Percentiles rank a stretch among this genome's conserved stretches.
Evolutionary conservation across 2,888 invertebrate genomes (phyloP).

Genomic region (Volucella bombylans): DNA sequence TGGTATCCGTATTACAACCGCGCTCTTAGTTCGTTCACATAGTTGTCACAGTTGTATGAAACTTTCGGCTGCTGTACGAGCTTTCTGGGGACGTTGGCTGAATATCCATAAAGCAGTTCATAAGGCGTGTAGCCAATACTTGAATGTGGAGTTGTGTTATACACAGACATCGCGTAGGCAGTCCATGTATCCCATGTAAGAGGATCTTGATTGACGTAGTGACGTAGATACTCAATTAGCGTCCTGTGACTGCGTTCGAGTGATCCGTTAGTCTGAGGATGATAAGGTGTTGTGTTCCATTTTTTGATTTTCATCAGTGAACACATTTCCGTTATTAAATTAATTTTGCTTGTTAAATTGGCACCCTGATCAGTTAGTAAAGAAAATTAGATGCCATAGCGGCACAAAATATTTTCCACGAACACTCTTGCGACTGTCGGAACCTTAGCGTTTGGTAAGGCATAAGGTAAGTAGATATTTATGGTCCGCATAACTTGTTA

Average conservation of each 20-base stretch:
- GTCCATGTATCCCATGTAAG: conserved; percentile 54
- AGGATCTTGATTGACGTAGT: conserved; percentile 6
- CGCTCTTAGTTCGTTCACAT: no score
- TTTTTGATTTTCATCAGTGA: conserved; percentile 42
- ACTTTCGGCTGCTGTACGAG: background rate
- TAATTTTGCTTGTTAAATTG: conserved; percentile 5
- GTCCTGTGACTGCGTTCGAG: no score
- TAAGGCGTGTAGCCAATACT: conserved; percentile 30
- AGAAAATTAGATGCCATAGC: conserved; percentile 19
- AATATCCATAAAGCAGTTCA: conserved; percentile 4
- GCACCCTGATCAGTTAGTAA: conserved; percentile 37
- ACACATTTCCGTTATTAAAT: conserved; percentile 72
- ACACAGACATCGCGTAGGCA: no score
- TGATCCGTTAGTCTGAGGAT: no score
- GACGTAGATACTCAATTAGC: no score
- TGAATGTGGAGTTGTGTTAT: conserved; percentile 12
- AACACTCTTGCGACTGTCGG: conserved; percentile 42
- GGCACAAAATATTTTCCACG: conserved; percentile 29
- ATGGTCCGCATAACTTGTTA: conserved; percentile 13
- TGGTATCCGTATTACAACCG: no score
- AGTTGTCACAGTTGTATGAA: conserved; percentile 5
- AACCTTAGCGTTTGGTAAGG: conserved; percentile 36
- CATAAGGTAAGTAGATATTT: conserved; percentile 46
- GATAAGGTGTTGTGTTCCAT: no score
- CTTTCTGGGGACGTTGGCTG: conserved; percentile 3